phyloP scores from a whole-genome alignment of 1,140 invertebrate species.

The Tribolium madens region DNA sequence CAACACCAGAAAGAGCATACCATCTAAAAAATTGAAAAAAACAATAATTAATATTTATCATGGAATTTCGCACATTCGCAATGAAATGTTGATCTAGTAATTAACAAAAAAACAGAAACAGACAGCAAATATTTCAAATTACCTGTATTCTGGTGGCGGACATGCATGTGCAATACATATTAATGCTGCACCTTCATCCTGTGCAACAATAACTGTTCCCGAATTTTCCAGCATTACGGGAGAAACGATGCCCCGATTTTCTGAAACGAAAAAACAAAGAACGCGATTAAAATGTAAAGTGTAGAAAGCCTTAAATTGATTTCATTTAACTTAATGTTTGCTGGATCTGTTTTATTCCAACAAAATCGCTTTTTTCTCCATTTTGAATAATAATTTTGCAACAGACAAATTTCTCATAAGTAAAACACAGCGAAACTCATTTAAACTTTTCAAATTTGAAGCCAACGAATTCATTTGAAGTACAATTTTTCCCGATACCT shows the following conservation, averaged over 20 bases:
- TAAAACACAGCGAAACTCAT: not conserved
- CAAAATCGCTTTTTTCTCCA: not conserved
- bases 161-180: conserved; percentile 81
- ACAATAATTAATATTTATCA: not conserved
- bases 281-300: conserved; percentile 14
- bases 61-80: no score
- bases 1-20: conserved; percentile 75
- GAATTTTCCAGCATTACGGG: conserved; percentile 79
- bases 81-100: no score
- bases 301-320: not conserved
- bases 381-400: no score
- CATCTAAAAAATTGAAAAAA: conserved; percentile 67
- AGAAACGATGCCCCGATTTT: conserved; percentile 75
- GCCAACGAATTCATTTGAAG: not conserved
- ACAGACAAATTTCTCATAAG: not conserved
- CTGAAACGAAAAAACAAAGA: conserved; percentile 65
- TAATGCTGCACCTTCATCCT: conserved; percentile 81
- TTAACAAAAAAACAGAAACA: not conserved
- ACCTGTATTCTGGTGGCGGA: conserved; percentile 81
- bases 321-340: not conserved
- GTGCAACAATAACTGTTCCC: conserved; percentile 74
- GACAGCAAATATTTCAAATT: conserved; percentile 57
- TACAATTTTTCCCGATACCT: not conserved
- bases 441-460: not conserved
- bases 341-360: not conserved